A percentile compares a stretch with the other conserved stretches of the same genome.
phyloP scores from a whole-genome alignment of 2,797 vertebrate genomes.

The Poeciliopsis presidionis region DNA sequence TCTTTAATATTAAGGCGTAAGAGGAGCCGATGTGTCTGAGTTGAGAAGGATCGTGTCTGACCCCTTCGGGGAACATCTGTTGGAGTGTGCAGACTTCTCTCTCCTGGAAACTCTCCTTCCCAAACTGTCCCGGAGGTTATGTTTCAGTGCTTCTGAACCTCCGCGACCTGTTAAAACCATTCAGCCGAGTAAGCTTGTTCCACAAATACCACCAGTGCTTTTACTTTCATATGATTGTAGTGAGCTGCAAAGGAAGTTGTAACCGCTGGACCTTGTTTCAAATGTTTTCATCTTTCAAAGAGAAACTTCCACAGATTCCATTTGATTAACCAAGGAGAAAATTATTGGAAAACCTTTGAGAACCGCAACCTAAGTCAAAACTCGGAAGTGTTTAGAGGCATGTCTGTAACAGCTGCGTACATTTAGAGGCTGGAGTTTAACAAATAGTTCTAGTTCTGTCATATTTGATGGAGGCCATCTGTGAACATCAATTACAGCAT shows the following conservation, averaged over 20 bases:
- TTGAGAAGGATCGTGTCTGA: constrained; percentile 83
- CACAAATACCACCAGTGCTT: not conserved
- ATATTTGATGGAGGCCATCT: not conserved
- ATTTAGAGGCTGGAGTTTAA: not conserved
- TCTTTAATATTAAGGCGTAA: constrained; percentile 76
- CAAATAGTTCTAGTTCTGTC: not conserved
- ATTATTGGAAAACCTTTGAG: not conserved
- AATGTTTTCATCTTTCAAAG: not conserved
- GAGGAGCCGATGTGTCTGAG: constrained; percentile 78
- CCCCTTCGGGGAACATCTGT: constrained; percentile 83
- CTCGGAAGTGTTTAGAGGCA: not conserved
- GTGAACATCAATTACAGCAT: not conserved
- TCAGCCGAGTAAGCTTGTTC: constrained; percentile 67
- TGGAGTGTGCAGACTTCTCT: constrained; percentile 78
- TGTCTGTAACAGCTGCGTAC: not conserved
- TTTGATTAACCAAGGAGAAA: not conserved
- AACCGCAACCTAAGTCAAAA: not conserved
- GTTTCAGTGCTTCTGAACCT: constrained; percentile 87
- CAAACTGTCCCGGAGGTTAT: constrained; percentile 86
- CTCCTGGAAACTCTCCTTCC: constrained; percentile 75
- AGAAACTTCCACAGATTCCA: not conserved
- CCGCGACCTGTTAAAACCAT: constrained; percentile 78
- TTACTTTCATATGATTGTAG: not conserved
- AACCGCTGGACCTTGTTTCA: not conserved
- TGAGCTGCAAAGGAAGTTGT: not conserved